These are phyloP conservation scores for Cyanoderma ruficeps DNA, from an alignment of 2,113 vertebrate species.

Conservation along the genomic window DNA sequence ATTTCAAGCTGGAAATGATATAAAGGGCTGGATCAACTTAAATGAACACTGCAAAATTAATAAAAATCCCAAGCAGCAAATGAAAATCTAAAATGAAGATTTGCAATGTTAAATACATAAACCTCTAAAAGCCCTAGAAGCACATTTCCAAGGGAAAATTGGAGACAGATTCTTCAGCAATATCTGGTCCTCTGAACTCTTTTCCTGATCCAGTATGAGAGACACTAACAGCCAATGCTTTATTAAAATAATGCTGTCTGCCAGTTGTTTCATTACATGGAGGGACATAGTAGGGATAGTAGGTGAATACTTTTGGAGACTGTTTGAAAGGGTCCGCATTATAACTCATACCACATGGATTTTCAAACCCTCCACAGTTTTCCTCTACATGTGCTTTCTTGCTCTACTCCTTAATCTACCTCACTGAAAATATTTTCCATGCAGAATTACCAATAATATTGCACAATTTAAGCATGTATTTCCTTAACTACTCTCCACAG, in stretches of 20 bases:
- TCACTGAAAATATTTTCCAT: not conserved
- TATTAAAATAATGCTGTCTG: not conserved
- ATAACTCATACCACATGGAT: not conserved
- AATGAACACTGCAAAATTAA: conserved; percentile 37
- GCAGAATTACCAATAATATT: not conserved
- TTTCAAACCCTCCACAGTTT: not conserved
- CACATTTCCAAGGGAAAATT: not conserved
- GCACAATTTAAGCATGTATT: not conserved
- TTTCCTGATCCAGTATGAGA: not conserved
- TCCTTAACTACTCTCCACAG: not conserved
- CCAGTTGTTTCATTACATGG: not conserved
- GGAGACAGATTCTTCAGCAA: not conserved
- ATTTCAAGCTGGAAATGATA: conserved; percentile 45
- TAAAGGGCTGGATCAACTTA: conserved; percentile 11
- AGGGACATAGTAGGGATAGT: not conserved
- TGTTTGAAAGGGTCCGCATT: not conserved
- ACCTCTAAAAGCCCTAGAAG: conserved; percentile 1
- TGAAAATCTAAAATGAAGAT: not conserved
- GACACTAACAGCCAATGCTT: not conserved
- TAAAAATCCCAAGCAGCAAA: conserved; percentile 6
- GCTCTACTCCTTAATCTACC: not conserved
- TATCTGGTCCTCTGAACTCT: conserved; percentile 10
- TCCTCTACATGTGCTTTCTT: not conserved
- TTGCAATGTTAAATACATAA: conserved; percentile 44
- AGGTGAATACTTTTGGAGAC: not conserved